Evolutionary conservation across 2,797 vertebrate species (phyloP).

Genomic region (Chloroceryle amazona): DNA sequence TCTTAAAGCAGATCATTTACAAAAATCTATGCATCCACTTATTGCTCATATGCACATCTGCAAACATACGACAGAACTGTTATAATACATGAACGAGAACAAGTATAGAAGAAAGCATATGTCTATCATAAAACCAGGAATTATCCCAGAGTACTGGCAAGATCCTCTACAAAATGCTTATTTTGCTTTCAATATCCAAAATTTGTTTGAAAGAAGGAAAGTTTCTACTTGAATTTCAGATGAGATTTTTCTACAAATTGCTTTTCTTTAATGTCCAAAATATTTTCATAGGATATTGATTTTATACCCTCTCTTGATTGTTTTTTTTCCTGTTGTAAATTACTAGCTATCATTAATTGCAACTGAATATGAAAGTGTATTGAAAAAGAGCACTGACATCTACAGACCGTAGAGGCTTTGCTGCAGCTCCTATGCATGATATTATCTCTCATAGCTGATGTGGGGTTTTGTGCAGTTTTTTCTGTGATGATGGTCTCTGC

Average conservation of each 20-base stretch:
- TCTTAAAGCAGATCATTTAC: conserved; percentile 33
- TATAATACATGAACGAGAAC: not conserved
- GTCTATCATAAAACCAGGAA: not conserved
- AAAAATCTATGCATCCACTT: conserved; percentile 19
- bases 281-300: not conserved
- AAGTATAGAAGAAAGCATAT: not conserved
- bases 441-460: not conserved
- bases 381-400: not conserved
- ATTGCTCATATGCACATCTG: not conserved
- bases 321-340: not conserved
- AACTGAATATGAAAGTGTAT: not conserved
- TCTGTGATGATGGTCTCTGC: not conserved
- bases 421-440: not conserved
- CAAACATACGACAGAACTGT: not conserved
- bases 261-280: not conserved
- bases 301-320: not conserved
- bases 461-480: not conserved
- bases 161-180: not conserved
- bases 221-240: not conserved
- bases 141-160: not conserved
- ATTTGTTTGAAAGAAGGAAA: not conserved
- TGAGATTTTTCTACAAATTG: not conserved
- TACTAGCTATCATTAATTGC: not conserved
- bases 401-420: not conserved
- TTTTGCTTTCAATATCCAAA: not conserved